Conservation (phyloP, 2,888 invertebrate species). For the Oscheius sp. region DNA sequence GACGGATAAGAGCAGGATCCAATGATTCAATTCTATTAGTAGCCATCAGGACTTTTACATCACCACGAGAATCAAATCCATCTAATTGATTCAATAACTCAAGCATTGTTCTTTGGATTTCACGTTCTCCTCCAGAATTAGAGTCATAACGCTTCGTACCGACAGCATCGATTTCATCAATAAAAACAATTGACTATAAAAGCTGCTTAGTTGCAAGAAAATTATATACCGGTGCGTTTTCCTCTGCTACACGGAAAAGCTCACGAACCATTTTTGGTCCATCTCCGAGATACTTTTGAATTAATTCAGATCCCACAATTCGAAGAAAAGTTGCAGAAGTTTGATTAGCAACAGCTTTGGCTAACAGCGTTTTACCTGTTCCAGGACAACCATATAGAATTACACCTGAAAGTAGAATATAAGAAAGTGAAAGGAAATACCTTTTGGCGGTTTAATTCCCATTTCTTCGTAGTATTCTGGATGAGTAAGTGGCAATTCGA, state of each 20-base stretch:
- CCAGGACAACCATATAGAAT: constrained; percentile 97
- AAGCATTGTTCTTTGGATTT: constrained; percentile 99
- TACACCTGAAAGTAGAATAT: constrained; percentile 74
- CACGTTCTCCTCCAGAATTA: constrained; percentile 97
- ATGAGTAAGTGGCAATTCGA: constrained; percentile 96
- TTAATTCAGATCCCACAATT: constrained; percentile 83
- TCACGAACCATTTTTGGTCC: constrained; percentile 97
- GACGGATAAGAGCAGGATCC: constrained; percentile 96
- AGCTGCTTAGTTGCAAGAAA: neutral
- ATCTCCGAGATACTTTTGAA: constrained; percentile 96
- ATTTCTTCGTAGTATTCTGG: constrained; percentile 99
- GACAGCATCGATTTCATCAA: constrained; percentile 97
- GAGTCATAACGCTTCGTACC: constrained; percentile 97
- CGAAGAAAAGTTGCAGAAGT: constrained; percentile 97
- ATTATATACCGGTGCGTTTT: constrained; percentile 86
- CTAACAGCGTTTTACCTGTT: constrained; percentile 95
- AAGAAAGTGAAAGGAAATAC: constrained; percentile 71
- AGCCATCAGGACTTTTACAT: constrained; percentile 96
- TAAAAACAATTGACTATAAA: constrained; percentile 88
- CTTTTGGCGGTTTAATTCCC: constrained; percentile 99
- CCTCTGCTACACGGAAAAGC: constrained; percentile 97
- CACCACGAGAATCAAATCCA: constrained; percentile 94
- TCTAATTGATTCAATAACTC: constrained; percentile 97
- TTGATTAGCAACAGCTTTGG: constrained; percentile 99
- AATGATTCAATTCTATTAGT: constrained; percentile 97